These are phyloP conservation scores for Ischnus inquisitorius DNA, from an alignment of 2,888 invertebrate species.

Conservation along the genomic window DNA sequence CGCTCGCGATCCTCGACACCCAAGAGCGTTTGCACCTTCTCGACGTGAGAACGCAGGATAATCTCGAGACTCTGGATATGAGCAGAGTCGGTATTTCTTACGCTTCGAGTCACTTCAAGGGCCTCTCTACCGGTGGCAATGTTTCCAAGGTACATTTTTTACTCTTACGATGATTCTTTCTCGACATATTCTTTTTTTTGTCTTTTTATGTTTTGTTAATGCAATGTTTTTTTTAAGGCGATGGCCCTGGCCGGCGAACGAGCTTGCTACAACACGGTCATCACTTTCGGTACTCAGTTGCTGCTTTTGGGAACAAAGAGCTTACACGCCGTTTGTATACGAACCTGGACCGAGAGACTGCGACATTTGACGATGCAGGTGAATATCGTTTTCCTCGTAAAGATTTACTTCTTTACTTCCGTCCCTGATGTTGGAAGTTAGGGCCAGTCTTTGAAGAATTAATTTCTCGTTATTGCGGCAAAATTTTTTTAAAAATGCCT, in stretches of 20 bases:
- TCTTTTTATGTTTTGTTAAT: background rate
- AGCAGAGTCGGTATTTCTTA: constrained; percentile 94
- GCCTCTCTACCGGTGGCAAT: constrained; percentile 97
- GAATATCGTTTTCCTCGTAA: constrained; percentile 76
- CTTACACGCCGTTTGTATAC: constrained; percentile 86
- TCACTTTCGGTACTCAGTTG: constrained; percentile 90
- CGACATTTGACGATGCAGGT: constrained; percentile 87
- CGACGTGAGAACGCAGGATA: constrained; percentile 95
- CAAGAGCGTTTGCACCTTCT: constrained; percentile 94
- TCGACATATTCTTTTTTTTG: background rate
- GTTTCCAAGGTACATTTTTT: constrained; percentile 87
- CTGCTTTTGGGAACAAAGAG: constrained; percentile 90
- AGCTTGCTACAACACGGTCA: constrained; percentile 92
- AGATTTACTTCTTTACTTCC: too few species aligned
- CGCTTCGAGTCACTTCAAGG: constrained; percentile 95
- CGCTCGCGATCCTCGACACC: constrained; percentile 94
- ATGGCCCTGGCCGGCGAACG: constrained; percentile 91
- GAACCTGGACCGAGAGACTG: constrained; percentile 90
- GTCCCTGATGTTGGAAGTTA: too few species aligned
- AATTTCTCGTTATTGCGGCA: too few species aligned
- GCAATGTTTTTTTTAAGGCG: constrained; percentile 85
- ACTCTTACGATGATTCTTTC: background rate
- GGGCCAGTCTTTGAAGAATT: too few species aligned
- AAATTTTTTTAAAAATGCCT: too few species aligned
- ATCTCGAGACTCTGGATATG: constrained; percentile 93